Evolutionary conservation across 2,888 invertebrate genomes (phyloP).

Genomic region (Stegana nigrithorax): DNA sequence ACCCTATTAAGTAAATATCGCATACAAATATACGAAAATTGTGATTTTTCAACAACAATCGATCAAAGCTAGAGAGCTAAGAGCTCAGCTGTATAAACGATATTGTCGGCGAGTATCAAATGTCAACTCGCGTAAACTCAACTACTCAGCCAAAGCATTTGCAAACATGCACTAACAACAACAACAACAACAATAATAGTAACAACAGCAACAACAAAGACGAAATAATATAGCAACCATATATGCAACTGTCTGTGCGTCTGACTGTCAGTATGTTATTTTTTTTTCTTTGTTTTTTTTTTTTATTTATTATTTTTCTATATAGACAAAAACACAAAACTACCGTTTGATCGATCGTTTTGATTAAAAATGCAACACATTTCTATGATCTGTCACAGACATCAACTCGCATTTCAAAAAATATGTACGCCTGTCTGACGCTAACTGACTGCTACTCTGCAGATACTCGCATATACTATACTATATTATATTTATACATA

Average conservation of each 20-base stretch:
- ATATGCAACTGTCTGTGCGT: conserved; percentile 36
- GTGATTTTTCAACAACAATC: conserved; percentile 44
- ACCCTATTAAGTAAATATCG: not conserved
- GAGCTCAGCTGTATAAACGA: conserved; percentile 14
- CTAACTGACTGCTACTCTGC: too few species aligned
- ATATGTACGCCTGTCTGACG: too few species aligned
- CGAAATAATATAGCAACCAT: conserved; percentile 40
- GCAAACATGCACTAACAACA: conserved; percentile 31
- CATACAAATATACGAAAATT: conserved; percentile 30
- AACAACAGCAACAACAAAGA: too few species aligned
- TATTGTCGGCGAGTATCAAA: conserved; percentile 43
- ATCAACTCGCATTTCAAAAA: conserved; percentile 31
- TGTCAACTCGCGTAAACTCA: too few species aligned
- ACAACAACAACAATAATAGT: conserved; percentile 13
- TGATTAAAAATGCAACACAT: conserved; percentile 67
- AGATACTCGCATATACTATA: not conserved
- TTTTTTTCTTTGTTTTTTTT: too few species aligned
- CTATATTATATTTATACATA: not conserved
- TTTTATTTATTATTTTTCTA: conserved; percentile 17
- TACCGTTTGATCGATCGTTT: conserved; percentile 67
- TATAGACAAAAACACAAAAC: conserved; percentile 48
- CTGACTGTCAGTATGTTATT: conserved; percentile 1
- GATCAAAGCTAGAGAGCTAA: conserved; percentile 41
- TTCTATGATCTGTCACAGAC: conserved; percentile 65
- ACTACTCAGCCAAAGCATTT: too few species aligned